phyloP scores from a whole-genome alignment of 2,888 invertebrate species.

The Baccha elongata region DNA sequence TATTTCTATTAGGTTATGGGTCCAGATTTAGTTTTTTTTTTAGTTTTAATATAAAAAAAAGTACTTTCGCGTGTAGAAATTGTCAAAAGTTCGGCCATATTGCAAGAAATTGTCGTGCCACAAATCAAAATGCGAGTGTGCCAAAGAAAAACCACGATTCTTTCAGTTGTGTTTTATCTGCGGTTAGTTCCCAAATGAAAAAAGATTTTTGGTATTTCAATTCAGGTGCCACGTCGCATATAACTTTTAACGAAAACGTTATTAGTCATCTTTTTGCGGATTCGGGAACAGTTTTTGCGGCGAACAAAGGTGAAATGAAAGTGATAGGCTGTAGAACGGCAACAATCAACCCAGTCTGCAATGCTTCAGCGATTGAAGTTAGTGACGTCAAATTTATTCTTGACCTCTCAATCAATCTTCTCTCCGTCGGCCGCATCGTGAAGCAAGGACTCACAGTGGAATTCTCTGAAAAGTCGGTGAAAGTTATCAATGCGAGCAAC shows the following conservation, averaged over 20 bases:
- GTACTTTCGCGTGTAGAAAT: neutral
- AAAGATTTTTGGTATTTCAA: no score
- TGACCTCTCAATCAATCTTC: constrained; percentile 28
- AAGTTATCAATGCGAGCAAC: neutral
- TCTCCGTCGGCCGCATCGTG: constrained; percentile 7
- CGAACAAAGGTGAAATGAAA: no score
- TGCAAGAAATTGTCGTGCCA: neutral
- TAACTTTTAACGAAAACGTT: no score
- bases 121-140: neutral
- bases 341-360: no score
- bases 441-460: neutral
- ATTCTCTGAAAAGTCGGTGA: neutral
- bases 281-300: no score
- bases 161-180: neutral
- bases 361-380: no score
- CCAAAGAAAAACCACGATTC: neutral
- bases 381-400: neutral
- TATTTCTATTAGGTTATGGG: neutral
- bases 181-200: neutral
- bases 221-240: no score
- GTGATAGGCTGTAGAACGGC: no score
- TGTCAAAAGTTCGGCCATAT: neutral
- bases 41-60: neutral
- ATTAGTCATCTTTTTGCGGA: no score
- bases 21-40: neutral